A percentile compares a stretch with the other conserved stretches of the same genome.
Evolutionary conservation across 2,888 invertebrate species (phyloP).

Genomic region (Anagyrus pseudococci): DNA sequence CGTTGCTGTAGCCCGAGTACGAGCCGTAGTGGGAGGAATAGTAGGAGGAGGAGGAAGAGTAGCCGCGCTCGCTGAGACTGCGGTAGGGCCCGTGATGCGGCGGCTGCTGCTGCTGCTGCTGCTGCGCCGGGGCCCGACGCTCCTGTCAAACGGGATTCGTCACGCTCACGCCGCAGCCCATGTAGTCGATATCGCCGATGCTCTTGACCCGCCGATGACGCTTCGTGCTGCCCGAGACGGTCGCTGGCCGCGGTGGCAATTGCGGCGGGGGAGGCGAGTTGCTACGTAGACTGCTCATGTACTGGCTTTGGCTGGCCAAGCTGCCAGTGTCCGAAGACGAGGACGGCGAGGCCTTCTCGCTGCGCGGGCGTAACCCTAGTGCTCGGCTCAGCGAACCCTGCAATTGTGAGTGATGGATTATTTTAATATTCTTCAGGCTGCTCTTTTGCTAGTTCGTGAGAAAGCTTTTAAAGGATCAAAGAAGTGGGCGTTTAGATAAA

Average conservation of each 20-base stretch:
- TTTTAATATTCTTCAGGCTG: not conserved
- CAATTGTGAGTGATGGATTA: constrained; percentile 26
- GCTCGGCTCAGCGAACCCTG: constrained; percentile 80
- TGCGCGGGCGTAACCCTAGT: constrained; percentile 69
- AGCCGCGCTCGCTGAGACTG: constrained; percentile 59
- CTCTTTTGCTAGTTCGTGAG: too few species aligned
- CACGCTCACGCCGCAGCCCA: constrained; percentile 50
- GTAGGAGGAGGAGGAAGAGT: constrained; percentile 52
- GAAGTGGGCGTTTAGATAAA: too few species aligned
- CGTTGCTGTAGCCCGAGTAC: constrained; percentile 56
- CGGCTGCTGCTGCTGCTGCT: constrained; percentile 17
- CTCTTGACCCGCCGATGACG: constrained; percentile 74
- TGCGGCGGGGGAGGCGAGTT: constrained; percentile 68
- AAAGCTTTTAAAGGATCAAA: too few species aligned
- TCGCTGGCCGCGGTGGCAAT: constrained; percentile 52
- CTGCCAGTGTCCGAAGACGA: constrained; percentile 70
- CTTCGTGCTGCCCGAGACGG: constrained; percentile 61
- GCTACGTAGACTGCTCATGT: constrained; percentile 65
- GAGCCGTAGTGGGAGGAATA: constrained; percentile 56
- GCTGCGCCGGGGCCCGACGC: constrained; percentile 51
- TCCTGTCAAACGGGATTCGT: constrained; percentile 61
- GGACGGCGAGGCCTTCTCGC: constrained; percentile 72
- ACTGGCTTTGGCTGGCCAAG: constrained; percentile 65
- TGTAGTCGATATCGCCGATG: constrained; percentile 75
- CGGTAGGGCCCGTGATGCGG: constrained; percentile 56